A percentile compares a stretch with the other conserved stretches of the same genome.
These are phyloP conservation scores for Amphiura filiformis DNA, from an alignment of 35 echinoderm and acorn worm species.

Conservation along the genomic window DNA sequence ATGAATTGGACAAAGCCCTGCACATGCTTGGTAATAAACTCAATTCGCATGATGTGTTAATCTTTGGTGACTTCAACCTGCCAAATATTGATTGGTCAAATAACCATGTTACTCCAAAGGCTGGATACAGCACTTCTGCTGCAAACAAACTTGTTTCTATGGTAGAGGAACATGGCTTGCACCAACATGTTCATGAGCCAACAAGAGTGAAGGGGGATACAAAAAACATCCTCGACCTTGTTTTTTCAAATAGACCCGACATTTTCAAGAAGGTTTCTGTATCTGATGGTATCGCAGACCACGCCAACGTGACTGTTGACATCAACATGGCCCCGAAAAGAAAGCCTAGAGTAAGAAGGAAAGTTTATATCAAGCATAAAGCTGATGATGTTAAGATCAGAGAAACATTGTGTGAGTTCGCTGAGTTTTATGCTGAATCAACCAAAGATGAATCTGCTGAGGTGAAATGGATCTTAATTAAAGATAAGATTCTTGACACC, in stretches of 20 bases:
- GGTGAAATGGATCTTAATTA: conserved; percentile 5
- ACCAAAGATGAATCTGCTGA: neutral
- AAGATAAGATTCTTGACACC: conserved; percentile 5
- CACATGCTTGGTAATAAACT: neutral
- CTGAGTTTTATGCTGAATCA: neutral
- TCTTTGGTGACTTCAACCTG: neutral
- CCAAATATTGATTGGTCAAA: conserved; percentile 2
- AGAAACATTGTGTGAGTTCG: neutral
- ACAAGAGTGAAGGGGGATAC: conserved; percentile 4
- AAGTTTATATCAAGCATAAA: neutral
- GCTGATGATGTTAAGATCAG: neutral
- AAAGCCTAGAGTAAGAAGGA: neutral
- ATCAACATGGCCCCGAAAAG: neutral
- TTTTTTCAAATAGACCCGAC: conserved; percentile 5
- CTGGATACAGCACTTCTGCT: neutral
- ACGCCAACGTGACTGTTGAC: neutral
- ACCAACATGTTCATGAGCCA: neutral
- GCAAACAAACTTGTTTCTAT: neutral
- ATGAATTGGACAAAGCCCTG: conserved; percentile 14
- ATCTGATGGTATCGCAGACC: neutral
- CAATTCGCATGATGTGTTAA: conserved; percentile 12
- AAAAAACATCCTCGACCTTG: conserved; percentile 14
- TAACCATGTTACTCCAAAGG: neutral
- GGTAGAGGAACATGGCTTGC: neutral
- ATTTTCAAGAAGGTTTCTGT: conserved; percentile 4